Percentiles rank a stretch among this genome's conserved stretches.
Evolutionary conservation across 2,888 invertebrate genomes (phyloP).

Genomic region (Cecidostiba fungosa): DNA sequence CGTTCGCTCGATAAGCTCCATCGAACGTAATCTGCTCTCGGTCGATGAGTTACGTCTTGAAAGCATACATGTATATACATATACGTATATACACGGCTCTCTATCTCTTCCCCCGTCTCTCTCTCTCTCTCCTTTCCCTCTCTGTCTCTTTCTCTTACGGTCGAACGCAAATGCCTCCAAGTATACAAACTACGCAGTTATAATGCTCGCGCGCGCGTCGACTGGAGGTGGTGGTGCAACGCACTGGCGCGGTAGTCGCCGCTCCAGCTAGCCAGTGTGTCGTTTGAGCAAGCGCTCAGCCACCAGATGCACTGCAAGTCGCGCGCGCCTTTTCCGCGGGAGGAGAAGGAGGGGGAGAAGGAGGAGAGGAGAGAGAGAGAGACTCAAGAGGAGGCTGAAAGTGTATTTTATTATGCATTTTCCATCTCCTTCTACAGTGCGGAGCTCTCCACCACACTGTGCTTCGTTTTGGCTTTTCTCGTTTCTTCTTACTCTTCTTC

Average conservation of each 20-base stretch:
- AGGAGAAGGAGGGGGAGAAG: not conserved
- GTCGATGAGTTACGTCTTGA: constrained; percentile 58
- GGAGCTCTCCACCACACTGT: not conserved
- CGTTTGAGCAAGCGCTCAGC: constrained; percentile 30
- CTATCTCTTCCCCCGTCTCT: constrained; percentile 37
- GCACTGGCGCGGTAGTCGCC: constrained; percentile 53
- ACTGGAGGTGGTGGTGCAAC: constrained; percentile 65
- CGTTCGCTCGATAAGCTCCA: constrained; percentile 56
- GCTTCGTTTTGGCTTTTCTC: constrained; percentile 25
- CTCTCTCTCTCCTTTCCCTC: constrained; percentile 44
- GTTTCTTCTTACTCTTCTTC: not conserved
- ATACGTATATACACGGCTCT: constrained; percentile 13
- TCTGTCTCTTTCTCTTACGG: constrained; percentile 9
- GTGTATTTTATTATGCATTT: constrained; percentile 62
- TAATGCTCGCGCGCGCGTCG: constrained; percentile 66
- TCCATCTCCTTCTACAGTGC: constrained; percentile 50
- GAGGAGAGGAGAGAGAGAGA: constrained; percentile 43
- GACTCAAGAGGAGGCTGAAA: constrained; percentile 54
- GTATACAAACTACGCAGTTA: constrained; percentile 77
- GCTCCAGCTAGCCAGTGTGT: constrained; percentile 58
- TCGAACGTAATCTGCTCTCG: constrained; percentile 61
- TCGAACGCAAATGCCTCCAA: constrained; percentile 52
- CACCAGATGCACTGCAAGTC: constrained; percentile 51
- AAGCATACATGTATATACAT: constrained; percentile 15
- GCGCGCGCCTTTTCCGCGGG: constrained; percentile 50